Evolutionary conservation across 2,888 invertebrate genomes (phyloP).

Genomic region (Drosophila austrosaltans): DNA sequence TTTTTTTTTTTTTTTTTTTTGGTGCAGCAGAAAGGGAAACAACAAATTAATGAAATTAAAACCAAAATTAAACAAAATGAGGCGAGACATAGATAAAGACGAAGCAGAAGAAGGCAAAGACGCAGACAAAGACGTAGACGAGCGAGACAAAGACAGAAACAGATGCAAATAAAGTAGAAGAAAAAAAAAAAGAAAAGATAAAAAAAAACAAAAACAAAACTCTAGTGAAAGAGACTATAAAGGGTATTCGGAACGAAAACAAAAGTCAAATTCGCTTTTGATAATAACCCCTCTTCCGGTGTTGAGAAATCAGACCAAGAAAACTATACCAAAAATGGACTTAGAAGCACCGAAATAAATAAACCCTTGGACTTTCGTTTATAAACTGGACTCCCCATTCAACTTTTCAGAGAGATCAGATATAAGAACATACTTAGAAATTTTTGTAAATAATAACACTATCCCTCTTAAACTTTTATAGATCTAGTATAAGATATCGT

Average conservation of each 20-base stretch:
- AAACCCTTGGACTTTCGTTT: not conserved
- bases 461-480: no score
- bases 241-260: slow-evolving; percentile 3
- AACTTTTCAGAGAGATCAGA: no score
- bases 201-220: slow-evolving; percentile 24
- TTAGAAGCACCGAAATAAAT: not conserved
- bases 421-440: no score
- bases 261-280: no score
- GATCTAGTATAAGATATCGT: no score
- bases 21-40: slow-evolving; percentile 51
- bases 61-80: not conserved
- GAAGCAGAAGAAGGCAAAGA: slow-evolving; percentile 6
- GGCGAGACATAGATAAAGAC: slow-evolving; percentile 1
- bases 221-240: slow-evolving; percentile 21
- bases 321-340: not conserved
- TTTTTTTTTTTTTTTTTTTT: not conserved
- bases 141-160: slow-evolving; percentile 6
- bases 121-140: slow-evolving; percentile 8
- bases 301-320: not conserved
- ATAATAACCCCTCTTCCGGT: not conserved
- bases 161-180: not conserved
- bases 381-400: not conserved
- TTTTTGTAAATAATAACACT: no score
- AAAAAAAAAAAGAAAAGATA: not conserved
- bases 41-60: not conserved